Conservation (phyloP, 2,113 vertebrate species). For the Ictalurus punctatus region DNA sequence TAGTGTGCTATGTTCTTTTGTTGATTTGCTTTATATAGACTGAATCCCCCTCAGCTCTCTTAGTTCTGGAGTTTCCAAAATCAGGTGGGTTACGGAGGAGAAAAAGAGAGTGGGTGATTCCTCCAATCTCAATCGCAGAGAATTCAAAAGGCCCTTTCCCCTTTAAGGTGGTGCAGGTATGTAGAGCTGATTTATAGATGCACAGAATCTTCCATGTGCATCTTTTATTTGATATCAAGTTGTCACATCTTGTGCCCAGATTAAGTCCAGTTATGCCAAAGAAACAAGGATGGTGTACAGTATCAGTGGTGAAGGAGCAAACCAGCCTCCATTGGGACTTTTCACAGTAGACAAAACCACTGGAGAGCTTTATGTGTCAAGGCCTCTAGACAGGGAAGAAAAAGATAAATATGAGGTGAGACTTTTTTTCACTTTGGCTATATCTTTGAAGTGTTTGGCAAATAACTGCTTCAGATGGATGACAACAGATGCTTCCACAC, state of each 20-base stretch:
- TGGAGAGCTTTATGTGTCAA: conserved; percentile 60
- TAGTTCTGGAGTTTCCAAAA: conserved; percentile 30
- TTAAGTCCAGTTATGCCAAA: conserved; percentile 55
- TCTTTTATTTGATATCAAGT: background rate
- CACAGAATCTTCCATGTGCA: background rate
- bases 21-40: conserved; percentile 37
- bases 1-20: background rate
- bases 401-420: conserved; percentile 49
- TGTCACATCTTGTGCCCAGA: conserved; percentile 51
- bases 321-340: conserved; percentile 50
- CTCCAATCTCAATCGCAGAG: conserved; percentile 33
- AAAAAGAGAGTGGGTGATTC: conserved; percentile 57
- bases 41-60: background rate
- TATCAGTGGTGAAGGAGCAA: conserved; percentile 69
- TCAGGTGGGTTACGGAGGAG: conserved; percentile 28
- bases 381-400: conserved; percentile 67
- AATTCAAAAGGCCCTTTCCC: conserved; percentile 38
- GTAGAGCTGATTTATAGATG: background rate
- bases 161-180: conserved; percentile 32
- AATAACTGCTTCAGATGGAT: too few relatives aligned
- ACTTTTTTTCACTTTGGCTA: background rate
- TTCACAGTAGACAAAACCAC: conserved; percentile 56
- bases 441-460: background rate
- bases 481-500: background rate
- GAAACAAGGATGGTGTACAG: conserved; percentile 54